A percentile compares a stretch with the other conserved stretches of the same genome.
Conservation (phyloP, 2,888 invertebrate genomes). For the Acanthopleura granulata region DNA sequence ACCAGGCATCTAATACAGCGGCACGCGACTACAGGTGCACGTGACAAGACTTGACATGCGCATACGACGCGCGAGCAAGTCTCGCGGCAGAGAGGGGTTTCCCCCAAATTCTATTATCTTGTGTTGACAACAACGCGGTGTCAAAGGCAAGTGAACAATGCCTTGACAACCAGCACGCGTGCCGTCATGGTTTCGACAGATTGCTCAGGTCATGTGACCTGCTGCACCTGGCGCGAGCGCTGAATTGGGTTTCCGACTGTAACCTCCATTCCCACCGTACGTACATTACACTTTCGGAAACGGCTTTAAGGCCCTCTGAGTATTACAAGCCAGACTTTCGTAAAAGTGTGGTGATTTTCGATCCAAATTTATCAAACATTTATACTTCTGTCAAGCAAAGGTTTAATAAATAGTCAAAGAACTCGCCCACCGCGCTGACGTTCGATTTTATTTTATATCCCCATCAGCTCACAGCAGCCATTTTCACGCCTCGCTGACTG, state of each 20-base stretch:
- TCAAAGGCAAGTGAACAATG: slow-evolving; percentile 3
- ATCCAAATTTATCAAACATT: too few species aligned
- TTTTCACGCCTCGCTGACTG: too few species aligned
- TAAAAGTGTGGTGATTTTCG: too few species aligned
- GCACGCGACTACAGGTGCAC: slow-evolving; percentile 10
- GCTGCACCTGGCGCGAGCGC: background rate
- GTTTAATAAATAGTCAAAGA: too few species aligned
- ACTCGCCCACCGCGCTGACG: too few species aligned
- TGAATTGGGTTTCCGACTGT: background rate
- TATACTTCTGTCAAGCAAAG: too few species aligned
- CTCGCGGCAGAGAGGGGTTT: background rate
- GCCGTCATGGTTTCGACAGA: background rate
- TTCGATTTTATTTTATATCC: too few species aligned
- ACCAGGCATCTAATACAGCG: too few species aligned
- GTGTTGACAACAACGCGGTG: slow-evolving; percentile 2
- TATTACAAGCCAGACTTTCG: too few species aligned
- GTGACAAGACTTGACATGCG: background rate
- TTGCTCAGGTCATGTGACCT: slow-evolving; percentile 2
- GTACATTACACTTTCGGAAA: too few species aligned
- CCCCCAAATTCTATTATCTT: background rate
- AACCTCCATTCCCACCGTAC: background rate
- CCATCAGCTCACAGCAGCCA: too few species aligned
- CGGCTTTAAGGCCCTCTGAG: too few species aligned
- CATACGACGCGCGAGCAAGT: background rate
- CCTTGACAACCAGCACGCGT: slow-evolving; percentile 6